These are phyloP conservation scores for Thunnus albacares DNA, from an alignment of 2,797 vertebrate genomes.

Conservation along the genomic window DNA sequence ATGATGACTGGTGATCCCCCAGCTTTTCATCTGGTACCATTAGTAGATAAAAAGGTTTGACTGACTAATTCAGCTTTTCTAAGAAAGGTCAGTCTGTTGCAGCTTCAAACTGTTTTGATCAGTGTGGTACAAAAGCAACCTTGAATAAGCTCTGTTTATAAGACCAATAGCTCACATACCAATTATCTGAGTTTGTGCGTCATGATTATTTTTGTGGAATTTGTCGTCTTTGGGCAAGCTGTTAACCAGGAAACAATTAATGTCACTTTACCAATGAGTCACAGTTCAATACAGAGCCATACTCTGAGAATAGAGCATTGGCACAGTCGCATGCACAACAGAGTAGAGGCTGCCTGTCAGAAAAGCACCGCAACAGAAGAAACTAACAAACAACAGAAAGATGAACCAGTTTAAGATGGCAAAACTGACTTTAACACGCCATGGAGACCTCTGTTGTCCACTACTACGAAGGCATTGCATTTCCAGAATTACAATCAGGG, in stretches of 20 bases:
- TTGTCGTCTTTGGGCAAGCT: background rate
- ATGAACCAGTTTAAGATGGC: constrained; percentile 33
- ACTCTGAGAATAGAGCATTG: background rate
- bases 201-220: background rate
- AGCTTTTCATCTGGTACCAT: background rate
- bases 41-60: background rate
- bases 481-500: constrained; percentile 20
- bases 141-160: background rate
- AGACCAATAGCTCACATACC: background rate
- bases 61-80: too few species aligned
- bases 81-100: background rate
- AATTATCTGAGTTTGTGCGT: background rate
- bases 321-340: background rate
- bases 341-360: background rate
- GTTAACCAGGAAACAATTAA: background rate
- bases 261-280: background rate
- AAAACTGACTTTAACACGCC: constrained; percentile 34
- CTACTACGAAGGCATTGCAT: constrained; percentile 1
- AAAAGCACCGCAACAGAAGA: constrained; percentile 3
- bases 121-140: background rate
- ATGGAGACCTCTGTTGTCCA: constrained; percentile 32
- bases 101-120: background rate
- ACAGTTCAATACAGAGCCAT: background rate
- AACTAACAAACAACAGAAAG: constrained; percentile 16
- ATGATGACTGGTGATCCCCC: too few species aligned